Evolutionary conservation across 2,113 vertebrate species (phyloP), one percentile per base, ranked within the genome.

Genomic region (Cephalopterus ornatus): DNA sequence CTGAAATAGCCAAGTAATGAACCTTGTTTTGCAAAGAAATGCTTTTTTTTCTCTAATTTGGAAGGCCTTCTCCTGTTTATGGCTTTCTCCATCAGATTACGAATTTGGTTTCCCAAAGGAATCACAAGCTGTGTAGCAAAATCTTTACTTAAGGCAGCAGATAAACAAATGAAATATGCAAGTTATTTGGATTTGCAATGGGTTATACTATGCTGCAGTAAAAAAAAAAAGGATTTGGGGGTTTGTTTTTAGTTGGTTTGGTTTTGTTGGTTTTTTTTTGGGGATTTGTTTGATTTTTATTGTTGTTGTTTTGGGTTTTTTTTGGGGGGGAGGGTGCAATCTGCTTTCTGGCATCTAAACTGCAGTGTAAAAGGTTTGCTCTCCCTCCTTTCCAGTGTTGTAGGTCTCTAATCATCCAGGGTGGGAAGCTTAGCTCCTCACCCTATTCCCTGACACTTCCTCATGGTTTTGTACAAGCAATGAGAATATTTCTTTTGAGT

Each of bases 401-500:
- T 58, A 58, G 19, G 12, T 49, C 22, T 63, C 47, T 50, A 12
- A 39, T 33, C 11, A 53, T 41, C 37, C 24, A 24, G 11, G 13
- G 5, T 27, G 42, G 49, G 46, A 68, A n/a, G 46, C 28, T 49
- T 14, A n/a, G 28, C n/a, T 70, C 37, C 65, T 66, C 2, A 1
- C 17, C 21, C 11, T 9, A 1, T 62, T 74, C 79, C 28, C 52
- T 58, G 66, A 35, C 2, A 4, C 37, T 75, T 70, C 37, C 50
- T 37, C 5, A 1, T 24, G 50, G 4, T 41, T 16, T 35, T 1
- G 0, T 30, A 23, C 4, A 49, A 72, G 23, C 1, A 2, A 4
- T 42, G 42, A 22, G 12, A 9, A n/a, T n/a, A n/a, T n/a, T 39
- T 66, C 66, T 22, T 66, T 23, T 12, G 12, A 42, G 27, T 53